Conservation (phyloP, 2,888 invertebrate genomes). For the Melipona bicolor region DNA sequence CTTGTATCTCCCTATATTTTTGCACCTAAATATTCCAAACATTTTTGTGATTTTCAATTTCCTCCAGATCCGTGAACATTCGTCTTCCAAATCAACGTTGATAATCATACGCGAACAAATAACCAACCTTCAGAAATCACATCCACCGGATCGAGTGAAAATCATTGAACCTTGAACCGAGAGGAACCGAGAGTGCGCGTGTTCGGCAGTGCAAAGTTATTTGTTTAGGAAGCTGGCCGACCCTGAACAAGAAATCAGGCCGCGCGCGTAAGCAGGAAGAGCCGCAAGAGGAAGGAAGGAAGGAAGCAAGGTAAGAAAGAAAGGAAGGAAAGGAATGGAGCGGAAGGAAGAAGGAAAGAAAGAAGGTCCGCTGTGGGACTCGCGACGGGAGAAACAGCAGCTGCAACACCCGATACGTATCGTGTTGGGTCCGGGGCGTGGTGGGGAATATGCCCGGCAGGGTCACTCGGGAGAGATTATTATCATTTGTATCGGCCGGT, state of each 20-base stretch:
- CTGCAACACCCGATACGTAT: constrained; percentile 82
- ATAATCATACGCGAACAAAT: background rate
- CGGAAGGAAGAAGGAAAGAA: constrained; percentile 53
- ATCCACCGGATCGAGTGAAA: too few species aligned
- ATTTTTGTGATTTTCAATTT: too few species aligned
- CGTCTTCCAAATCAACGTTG: background rate
- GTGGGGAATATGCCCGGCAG: constrained; percentile 68
- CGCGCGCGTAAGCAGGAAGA: constrained; percentile 51
- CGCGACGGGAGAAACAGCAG: constrained; percentile 80
- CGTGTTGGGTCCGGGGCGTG: constrained; percentile 74
- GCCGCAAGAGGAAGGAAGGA: constrained; percentile 44
- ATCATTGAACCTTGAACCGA: background rate
- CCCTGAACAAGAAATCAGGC: constrained; percentile 49
- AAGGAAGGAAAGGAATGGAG: constrained; percentile 49
- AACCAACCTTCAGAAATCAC: background rate
- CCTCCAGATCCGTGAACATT: background rate
- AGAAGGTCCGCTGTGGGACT: constrained; percentile 44
- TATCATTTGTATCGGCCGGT: constrained; percentile 73
- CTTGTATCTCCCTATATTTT: too few species aligned
- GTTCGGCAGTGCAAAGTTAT: constrained; percentile 33
- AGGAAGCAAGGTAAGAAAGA: constrained; percentile 41
- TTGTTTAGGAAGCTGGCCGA: constrained; percentile 61
- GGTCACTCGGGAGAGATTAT: constrained; percentile 77
- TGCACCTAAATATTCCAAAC: too few species aligned
- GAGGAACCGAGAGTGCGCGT: background rate